Base-by-base conservation (phyloP, 2,797 vertebrate genomes). In the Masticophis lateralis region DNA sequence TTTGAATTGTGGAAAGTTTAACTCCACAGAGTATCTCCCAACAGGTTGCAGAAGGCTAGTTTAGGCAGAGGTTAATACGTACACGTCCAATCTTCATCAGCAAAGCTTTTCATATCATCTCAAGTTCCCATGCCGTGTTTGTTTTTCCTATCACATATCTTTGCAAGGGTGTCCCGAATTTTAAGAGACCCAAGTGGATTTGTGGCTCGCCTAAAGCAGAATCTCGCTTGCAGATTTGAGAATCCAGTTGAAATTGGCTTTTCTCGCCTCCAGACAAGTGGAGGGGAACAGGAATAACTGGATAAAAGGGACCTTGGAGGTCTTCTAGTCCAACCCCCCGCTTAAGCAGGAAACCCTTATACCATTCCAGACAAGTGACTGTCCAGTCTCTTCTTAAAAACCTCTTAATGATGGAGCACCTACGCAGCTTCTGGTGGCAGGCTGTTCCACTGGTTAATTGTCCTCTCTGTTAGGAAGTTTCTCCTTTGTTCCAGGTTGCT, bases 71-170 rank as follows among this genome's bases (percentile, higher is more conserved):
- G 32, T 92, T 51, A 14, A 20, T 47, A 2, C 16, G n/a, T 74
- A 25, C 32, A 28, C 5, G 0, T 51, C 47, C 1, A 13, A 7
- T 5, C 25, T 0, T 13, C 3, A 43, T 18, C 8, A 28, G 11
- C 56, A 51, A 51, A 89, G 53, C n/a, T 79, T 22, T 22, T 79
- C 22, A 20, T 47, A 60, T n/a, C 27, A n/a, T 16, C 63, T 4
- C 11, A 51, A 27, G 37, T 51, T 66, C 28, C 55, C 37, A 25
- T n/a, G 59, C 55, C 79, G 14, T 3, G 4, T 66, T 89, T 6
- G 9, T 8, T 56, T 79, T 92, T 55, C 32, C 16, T 57, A 47
- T n/a, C 55, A 0, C 27, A 0, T 11, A 55, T 5, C 13, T 27
- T 63, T 20, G 37, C 16, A n/a, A n/a, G 79, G 18, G 14, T 4